These are phyloP conservation scores for Magallana gigas DNA, from an alignment of 1,140 invertebrate genomes.

Conservation along the genomic window DNA sequence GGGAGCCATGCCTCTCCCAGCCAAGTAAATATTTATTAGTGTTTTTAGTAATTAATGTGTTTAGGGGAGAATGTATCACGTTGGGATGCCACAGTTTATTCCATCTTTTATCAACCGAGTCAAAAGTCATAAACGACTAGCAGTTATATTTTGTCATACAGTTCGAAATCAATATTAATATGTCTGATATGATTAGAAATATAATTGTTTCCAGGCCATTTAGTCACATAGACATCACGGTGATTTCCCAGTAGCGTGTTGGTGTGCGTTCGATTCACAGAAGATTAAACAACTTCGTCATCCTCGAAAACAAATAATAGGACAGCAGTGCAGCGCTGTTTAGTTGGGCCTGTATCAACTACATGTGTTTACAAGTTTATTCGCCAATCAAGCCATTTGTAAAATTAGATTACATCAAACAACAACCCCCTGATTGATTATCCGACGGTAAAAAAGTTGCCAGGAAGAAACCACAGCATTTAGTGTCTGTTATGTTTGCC, in stretches of 20 bases:
- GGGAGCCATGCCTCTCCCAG: too few species aligned
- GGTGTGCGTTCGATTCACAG: not conserved
- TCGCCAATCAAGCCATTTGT: conserved; percentile 30
- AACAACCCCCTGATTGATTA: conserved; percentile 4
- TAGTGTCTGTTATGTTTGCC: not conserved
- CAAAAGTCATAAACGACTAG: not conserved
- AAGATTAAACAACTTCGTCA: conserved; percentile 20
- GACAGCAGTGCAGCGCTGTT: not conserved
- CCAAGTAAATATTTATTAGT: too few species aligned
- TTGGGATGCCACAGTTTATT: not conserved
- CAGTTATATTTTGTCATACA: conserved; percentile 26
- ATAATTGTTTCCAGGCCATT: conserved; percentile 15
- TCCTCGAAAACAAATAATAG: not conserved
- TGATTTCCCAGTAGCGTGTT: conserved; percentile 28
- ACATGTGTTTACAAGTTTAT: conserved; percentile 2
- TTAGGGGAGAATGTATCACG: not conserved
- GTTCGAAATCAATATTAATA: conserved; percentile 13
- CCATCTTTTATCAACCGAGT: not conserved
- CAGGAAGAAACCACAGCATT: conserved; percentile 7
- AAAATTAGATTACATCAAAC: conserved; percentile 34
- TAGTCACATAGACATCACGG: conserved; percentile 2
- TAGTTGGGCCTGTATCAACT: not conserved
- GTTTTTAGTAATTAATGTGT: conserved; percentile 3
- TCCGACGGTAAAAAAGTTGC: not conserved
- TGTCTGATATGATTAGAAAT: conserved; percentile 15